Evolutionary conservation across 2,797 vertebrate genomes (phyloP).

Genomic region (Acanthis flammea): DNA sequence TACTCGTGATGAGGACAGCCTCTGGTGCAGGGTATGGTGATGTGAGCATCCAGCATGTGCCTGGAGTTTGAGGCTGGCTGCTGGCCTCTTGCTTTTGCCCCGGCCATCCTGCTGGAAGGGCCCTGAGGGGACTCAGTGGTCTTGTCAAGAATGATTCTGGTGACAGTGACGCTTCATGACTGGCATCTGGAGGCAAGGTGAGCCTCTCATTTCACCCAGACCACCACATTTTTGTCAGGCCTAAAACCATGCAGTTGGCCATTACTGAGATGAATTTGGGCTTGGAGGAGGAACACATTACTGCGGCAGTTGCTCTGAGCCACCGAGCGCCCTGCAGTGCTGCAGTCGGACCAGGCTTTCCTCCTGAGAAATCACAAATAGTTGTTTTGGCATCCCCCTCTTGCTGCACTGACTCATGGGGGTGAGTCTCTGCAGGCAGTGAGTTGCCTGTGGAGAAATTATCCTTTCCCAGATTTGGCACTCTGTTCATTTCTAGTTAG

Average conservation of each 20-base stretch:
- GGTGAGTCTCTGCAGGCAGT: background rate
- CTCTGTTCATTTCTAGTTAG: background rate
- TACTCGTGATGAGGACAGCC: background rate
- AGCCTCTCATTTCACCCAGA: background rate
- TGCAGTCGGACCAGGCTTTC: fast-evolving
- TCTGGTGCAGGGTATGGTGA: background rate
- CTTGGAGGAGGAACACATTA: background rate
- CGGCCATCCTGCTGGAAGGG: fast-evolving
- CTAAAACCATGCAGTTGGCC: fast-evolving
- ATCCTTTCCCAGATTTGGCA: background rate
- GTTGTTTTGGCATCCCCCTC: background rate
- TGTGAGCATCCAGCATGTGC: fast-evolving
- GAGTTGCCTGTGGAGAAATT: background rate
- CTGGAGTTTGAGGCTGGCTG: background rate
- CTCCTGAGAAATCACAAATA: background rate
- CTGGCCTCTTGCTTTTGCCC: background rate
- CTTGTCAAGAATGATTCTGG: background rate
- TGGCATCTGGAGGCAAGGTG: background rate
- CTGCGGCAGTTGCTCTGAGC: background rate
- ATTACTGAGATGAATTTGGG: background rate
- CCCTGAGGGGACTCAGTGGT: background rate
- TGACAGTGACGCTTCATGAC: background rate
- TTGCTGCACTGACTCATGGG: background rate
- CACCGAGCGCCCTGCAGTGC: fast-evolving
- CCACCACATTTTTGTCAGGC: background rate